phyloP scores from a whole-genome alignment of 1,140 invertebrate genomes.

The Anastrepha obliqua region DNA sequence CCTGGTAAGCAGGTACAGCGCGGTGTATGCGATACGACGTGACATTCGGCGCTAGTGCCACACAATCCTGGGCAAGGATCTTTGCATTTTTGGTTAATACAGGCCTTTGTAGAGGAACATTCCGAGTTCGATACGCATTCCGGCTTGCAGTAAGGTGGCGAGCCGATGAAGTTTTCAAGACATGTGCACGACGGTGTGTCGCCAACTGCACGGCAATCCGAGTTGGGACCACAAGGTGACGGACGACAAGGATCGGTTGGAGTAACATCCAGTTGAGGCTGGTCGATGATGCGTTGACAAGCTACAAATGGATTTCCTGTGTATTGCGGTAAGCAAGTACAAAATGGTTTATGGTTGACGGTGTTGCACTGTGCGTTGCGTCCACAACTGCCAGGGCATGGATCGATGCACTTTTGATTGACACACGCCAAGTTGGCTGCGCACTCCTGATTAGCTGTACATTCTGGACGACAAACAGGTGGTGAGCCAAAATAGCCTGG shows the following conservation, averaged over 20 bases:
- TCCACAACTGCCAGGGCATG: constrained; percentile 83
- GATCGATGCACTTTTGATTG: constrained; percentile 82
- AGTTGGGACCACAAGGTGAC: constrained; percentile 85
- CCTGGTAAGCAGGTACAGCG: constrained; percentile 82
- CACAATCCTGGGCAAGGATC: constrained; percentile 85
- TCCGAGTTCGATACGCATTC: constrained; percentile 85
- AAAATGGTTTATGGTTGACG: constrained; percentile 83
- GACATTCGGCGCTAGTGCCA: constrained; percentile 82
- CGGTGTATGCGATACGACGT: constrained; percentile 83
- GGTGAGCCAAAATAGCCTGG: constrained; percentile 76
- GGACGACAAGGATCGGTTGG: constrained; percentile 81
- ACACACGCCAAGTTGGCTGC: constrained; percentile 80
- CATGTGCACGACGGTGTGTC: constrained; percentile 82
- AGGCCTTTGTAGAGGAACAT: constrained; percentile 81
- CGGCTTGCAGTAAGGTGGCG: constrained; percentile 83
- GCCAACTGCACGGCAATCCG: constrained; percentile 80
- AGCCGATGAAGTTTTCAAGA: constrained; percentile 81
- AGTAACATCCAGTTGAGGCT: constrained; percentile 81
- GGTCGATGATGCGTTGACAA: constrained; percentile 81
- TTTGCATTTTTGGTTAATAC: constrained; percentile 82
- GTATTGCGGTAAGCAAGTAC: constrained; percentile 83
- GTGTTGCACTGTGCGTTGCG: constrained; percentile 83
- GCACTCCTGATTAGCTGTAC: constrained; percentile 80
- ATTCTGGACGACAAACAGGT: constrained; percentile 77
- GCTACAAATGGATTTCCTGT: constrained; percentile 83